phyloP scores from a whole-genome alignment of 2,797 vertebrate genomes.

The Thalassophryne amazonica region DNA sequence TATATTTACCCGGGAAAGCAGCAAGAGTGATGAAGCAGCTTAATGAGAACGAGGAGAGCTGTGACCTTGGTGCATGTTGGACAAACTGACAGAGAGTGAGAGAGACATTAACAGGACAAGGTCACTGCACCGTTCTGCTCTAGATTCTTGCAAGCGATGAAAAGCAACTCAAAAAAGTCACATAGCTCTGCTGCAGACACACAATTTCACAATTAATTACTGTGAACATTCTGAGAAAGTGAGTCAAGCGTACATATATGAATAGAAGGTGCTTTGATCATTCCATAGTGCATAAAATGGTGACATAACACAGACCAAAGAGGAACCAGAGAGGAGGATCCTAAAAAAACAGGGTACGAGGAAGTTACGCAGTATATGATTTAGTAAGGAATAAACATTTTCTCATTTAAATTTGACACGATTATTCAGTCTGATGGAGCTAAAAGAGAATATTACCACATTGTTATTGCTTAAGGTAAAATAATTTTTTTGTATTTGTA shows the following conservation, averaged over 20 bases:
- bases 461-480: too few species aligned
- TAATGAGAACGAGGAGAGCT: constrained; percentile 26
- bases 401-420: too few species aligned
- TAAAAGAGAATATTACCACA: too few species aligned
- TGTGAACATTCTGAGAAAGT: constrained; percentile 11
- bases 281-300: constrained; percentile 33
- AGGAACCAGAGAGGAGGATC: constrained; percentile 38
- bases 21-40: constrained; percentile 22
- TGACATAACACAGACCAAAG: constrained; percentile 42
- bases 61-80: constrained; percentile 49
- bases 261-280: constrained; percentile 47
- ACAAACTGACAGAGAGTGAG: constrained; percentile 18
- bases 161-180: too few species aligned
- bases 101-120: constrained; percentile 38
- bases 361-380: constrained; percentile 35
- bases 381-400: constrained; percentile 1
- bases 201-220: constrained; percentile 18
- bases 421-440: too few species aligned
- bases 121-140: constrained; percentile 59
- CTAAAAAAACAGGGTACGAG: constrained; percentile 20
- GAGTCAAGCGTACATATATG: constrained; percentile 48
- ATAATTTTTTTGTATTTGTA: too few species aligned
- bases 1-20: constrained; percentile 46
- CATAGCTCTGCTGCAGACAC: too few species aligned
- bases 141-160: too few species aligned